Evolutionary conservation across 2,888 invertebrate species (phyloP).

Genomic region (Drosophila suboccidentalis): DNA sequence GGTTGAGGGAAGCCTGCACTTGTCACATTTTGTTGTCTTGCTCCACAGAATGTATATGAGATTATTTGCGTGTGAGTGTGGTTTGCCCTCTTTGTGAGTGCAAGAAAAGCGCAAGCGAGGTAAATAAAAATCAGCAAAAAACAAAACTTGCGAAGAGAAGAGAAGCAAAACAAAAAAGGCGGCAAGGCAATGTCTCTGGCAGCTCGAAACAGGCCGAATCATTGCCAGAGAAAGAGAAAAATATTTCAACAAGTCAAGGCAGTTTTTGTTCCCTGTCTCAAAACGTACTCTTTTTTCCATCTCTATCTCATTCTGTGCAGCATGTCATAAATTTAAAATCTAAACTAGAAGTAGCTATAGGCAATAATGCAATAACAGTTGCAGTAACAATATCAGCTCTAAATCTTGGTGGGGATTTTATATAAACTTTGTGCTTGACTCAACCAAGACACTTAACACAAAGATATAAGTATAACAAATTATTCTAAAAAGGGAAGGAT

Average conservation of each 20-base stretch:
- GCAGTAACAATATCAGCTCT: too few species aligned
- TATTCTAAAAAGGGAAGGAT: background rate
- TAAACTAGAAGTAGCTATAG: conserved; percentile 29
- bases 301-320: background rate
- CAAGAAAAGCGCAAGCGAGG: conserved; percentile 67
- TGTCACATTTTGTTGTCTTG: conserved; percentile 61
- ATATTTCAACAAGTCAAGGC: conserved; percentile 11
- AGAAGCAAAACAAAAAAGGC: conserved; percentile 36
- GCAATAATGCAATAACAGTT: conserved; percentile 21
- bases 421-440: too few species aligned
- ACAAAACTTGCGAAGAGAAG: conserved; percentile 32
- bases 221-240: conserved; percentile 9
- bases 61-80: conserved; percentile 61
- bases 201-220: conserved; percentile 28
- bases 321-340: conserved; percentile 37
- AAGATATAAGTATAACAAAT: background rate
- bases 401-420: too few species aligned
- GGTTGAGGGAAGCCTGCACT: conserved; percentile 60
- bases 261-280: background rate
- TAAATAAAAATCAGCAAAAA: conserved; percentile 47
- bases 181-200: conserved; percentile 46
- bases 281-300: background rate
- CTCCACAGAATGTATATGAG: conserved; percentile 40
- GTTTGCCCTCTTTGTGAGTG: conserved; percentile 75
- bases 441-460: background rate